Evolutionary conservation across 2,113 vertebrate genomes (phyloP).

Genomic region (Callipepla californica): DNA sequence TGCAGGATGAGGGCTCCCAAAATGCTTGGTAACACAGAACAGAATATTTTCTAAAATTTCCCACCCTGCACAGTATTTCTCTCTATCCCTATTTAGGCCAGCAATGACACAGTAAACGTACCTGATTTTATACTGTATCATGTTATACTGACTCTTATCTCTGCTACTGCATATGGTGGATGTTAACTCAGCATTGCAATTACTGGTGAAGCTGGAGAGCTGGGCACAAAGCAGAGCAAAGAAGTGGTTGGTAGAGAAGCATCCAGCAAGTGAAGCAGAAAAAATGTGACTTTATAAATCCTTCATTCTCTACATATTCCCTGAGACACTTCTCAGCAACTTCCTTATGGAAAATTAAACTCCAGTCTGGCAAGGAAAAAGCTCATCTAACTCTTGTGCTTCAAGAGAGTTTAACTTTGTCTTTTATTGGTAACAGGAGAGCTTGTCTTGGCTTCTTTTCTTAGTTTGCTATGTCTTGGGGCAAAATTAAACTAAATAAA

Average conservation of each 20-base stretch:
- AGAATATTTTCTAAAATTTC: neutral
- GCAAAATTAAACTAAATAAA: neutral
- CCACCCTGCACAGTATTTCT: neutral
- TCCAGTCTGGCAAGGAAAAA: neutral
- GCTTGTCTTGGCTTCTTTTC: neutral
- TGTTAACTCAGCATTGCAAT: neutral
- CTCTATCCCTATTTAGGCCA: neutral
- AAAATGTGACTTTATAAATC: slow-evolving; percentile 30
- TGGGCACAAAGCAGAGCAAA: neutral
- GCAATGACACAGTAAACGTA: neutral
- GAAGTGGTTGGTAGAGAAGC: neutral
- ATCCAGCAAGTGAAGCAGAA: slow-evolving; percentile 4
- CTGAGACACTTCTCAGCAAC: neutral
- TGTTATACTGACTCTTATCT: neutral
- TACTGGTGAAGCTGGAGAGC: neutral
- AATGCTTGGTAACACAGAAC: neutral
- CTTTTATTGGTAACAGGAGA: neutral
- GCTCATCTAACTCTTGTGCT: neutral
- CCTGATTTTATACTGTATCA: neutral
- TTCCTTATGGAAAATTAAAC: slow-evolving; percentile 47
- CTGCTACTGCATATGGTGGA: neutral
- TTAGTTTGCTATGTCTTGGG: neutral
- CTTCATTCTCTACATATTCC: neutral
- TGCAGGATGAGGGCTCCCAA: neutral
- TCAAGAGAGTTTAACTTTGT: neutral